Evolutionary conservation across 2,888 invertebrate genomes (phyloP), one percentile per base, ranked within the genome.

Genomic region (Phaonia tiefii): DNA sequence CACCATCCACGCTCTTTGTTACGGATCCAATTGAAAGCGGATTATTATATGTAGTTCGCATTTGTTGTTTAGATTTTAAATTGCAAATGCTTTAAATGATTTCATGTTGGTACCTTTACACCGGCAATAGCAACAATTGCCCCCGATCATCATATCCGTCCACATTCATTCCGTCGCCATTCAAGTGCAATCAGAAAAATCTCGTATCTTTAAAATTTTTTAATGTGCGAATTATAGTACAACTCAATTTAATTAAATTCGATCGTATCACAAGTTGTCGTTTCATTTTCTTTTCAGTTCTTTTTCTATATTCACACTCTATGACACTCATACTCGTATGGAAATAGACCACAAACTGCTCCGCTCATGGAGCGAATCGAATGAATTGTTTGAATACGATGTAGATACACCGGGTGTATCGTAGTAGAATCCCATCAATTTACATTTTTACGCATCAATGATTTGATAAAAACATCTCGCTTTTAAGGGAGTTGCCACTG

Each of bases 161-260:
- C n/a, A n/a, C 13, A 65, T 42, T 25, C 39, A 63, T 63, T 20
- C 39, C 7, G 1, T 49, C 20, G 20, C 25, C 25, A 54, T 22
- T 22, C 20, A 54, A 8, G 54, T 10, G 54, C 13, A 54, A 54
- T n/a, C n/a, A n/a, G n/a, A 54, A 22, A 54, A 8, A 3, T 54
- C 13, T 22, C 54, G 13, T 54, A 54, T 54, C 22, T 1, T 25
- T 22, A 25, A 54, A 75, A 31, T 13, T 72, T 51, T 75, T 26
- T 71, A n/a, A 54, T 51, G 25, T 49, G 49, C 20, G 8, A 51
- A 5, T 20, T 37, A 31, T 56, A 69, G 69, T 49, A 63, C 63
- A 66, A 78, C 81, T 75, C 78, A 78, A 72, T 78, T 75, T 72
- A 78, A 81, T 81, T 81, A 65, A 81, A 75, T 65, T 69, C 39